phyloP scores from a whole-genome alignment of 1,140 invertebrate species.

The Colletes latitarsis region DNA sequence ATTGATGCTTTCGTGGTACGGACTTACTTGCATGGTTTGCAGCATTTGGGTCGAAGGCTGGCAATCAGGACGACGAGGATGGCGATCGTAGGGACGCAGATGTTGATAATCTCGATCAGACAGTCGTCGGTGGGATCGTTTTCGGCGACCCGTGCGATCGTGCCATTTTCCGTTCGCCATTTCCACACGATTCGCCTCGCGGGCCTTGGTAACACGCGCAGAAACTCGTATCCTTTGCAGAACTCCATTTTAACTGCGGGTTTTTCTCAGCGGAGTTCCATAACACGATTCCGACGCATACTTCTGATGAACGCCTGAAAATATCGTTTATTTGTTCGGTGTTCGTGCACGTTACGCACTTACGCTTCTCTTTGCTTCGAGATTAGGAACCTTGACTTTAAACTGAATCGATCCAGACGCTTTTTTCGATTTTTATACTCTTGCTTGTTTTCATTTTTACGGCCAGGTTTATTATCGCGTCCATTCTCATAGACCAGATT shows the following conservation, averaged over 20 bases:
- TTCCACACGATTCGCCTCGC: slow-evolving; percentile 61
- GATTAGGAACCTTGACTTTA: too few species aligned
- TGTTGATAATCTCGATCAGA: slow-evolving; percentile 63
- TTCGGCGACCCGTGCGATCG: slow-evolving; percentile 48
- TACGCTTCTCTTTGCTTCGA: too few species aligned
- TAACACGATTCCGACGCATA: background rate
- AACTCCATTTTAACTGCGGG: slow-evolving; percentile 54
- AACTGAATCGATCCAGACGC: too few species aligned
- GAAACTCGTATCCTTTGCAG: slow-evolving; percentile 57
- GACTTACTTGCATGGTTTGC: slow-evolving; percentile 60
- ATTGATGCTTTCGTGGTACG: background rate
- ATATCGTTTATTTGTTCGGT: background rate
- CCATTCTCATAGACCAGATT: too few species aligned
- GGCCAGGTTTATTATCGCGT: too few species aligned
- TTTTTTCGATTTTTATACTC: background rate
- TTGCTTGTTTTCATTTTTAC: background rate
- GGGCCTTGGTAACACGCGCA: slow-evolving; percentile 54
- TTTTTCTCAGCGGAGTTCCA: background rate
- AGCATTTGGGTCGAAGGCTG: slow-evolving; percentile 57
- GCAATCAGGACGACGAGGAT: slow-evolving; percentile 47
- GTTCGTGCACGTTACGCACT: too few species aligned
- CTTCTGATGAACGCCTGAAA: background rate
- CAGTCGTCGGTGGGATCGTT: slow-evolving; percentile 59
- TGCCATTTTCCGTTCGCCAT: slow-evolving; percentile 66
- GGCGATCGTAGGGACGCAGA: slow-evolving; percentile 51